Evolutionary conservation across 2,797 vertebrate genomes (phyloP), one percentile per base, ranked within the genome.

Genomic region (Coregonus ussuriensis): DNA sequence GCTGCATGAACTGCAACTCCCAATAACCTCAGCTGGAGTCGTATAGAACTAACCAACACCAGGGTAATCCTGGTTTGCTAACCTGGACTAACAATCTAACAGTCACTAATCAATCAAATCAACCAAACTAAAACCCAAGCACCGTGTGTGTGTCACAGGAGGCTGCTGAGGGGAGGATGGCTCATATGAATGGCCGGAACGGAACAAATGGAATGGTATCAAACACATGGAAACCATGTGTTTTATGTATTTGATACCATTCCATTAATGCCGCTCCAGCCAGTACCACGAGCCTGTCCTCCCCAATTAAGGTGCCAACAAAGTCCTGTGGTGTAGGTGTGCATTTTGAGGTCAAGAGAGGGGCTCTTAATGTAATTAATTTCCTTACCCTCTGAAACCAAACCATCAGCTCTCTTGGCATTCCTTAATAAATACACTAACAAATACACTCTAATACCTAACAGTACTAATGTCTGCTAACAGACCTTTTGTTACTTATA

Each of bases 401-500:
- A 67, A 67, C 66, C 31, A 29, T 25, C n/a, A 9, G 21, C 11
- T 63, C 25, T 63, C 21, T 63, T 63, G 31, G 52, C 15, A 15
- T 54, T 74, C 9, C 18, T 65, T 54, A 69, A 31, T 51, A 33
- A 67, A 71, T 62, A 37, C 37, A 93, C 91, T 93, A 92, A 94
- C 91, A 85, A 54, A 71, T 80, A 86, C 84, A 86, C 67, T 92
- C 90, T 93, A 92, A 92, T 91, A 81, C 84, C 90, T 93, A 92
- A 93, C 92, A 85, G 62, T 91, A 93, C 92, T 93, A 93, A 93
- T 90, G 76, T 88, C 77, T 91, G 86, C 91, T 93, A 62, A 65
- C 72, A 69, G 37, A 63, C 37, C 29, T 71, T 71, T 72, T 71
- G 37, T 29, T 77, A 81, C 82, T 83, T 87, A 71, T 88, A 94